Evolutionary conservation across 2,113 vertebrate species (phyloP), one percentile per base, ranked within the genome.

Genomic region (Butorides virescens): DNA sequence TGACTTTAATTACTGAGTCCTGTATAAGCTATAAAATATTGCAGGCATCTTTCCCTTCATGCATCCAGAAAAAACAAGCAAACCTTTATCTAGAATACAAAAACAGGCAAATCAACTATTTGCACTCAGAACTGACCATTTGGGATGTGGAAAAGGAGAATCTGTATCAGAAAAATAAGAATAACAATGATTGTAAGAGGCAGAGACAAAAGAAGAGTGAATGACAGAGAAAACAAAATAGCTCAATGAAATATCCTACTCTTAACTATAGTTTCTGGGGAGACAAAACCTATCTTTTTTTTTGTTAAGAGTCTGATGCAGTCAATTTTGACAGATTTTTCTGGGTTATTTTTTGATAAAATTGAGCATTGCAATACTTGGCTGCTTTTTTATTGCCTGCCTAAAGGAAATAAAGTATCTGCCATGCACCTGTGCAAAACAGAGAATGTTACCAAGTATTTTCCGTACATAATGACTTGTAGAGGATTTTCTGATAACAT

Each of bases 1-100:
- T 55, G 46, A 65, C 80, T 96, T 97, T 86, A 95, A 94, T 90
- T 90, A 86, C 65, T 15, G 63, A 92, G 8, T 75, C 36, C 19
- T 93, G 50, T 55, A 58, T 36, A 75, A 67, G 62, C 59, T 78
- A 25, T 42, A 87, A 95, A 96, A 73, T 89, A 82, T 21, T 34
- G 15, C 23, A 93, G 93, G 15, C 23, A 58, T 68, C 71, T 85
- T 88, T 92, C 47, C 91, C 50, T 80, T 88, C 26, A 67, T 82
- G 85, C 68, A 72, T 49, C 53, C 34, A 53, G 34, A 49, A 16
- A 85, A 93, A 93, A 36, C 37, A 36, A 62, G 36, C 26, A 88
- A 76, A 20, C 70, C 46, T 95, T 96, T 82, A 91, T 44, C 21
- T 59, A 78, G 39, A 50, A 39, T 73, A 52, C 44, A 68, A 77